Evolutionary conservation across 2,888 invertebrate species (phyloP), one percentile per base, ranked within the genome.

Genomic region (Euclidia mi): DNA sequence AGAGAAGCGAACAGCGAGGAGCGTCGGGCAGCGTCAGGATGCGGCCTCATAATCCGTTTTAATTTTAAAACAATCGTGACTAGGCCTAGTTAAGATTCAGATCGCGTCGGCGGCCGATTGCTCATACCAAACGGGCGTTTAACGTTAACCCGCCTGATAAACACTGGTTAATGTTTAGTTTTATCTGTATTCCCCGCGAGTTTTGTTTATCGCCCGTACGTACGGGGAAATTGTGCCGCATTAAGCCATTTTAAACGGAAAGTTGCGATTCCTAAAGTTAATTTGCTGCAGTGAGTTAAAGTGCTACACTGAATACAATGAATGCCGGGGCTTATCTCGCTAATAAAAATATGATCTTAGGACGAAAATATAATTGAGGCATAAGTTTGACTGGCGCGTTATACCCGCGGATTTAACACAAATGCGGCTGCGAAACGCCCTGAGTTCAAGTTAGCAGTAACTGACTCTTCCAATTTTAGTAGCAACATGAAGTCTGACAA

Each of bases 11-110:
- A n/a, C n/a, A n/a, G n/a, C n/a, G n/a, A n/a, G n/a, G n/a, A n/a
- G n/a, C n/a, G n/a, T n/a, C n/a, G n/a, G n/a, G n/a, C n/a, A n/a
- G n/a, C n/a, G 60, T 53, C 71, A 69, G 73, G 71, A 72, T 78
- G 68, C 72, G 74, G 71, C 78, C 74, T 71, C 59, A 66, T 67
- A 71, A 72, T 68, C 67, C 56, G 65, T 66, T 76, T 75, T 74
- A 70, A 79, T 70, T 78, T 71, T 70, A 71, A 76, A 78, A 72
- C 71, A 76, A 76, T 91, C 93, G 92, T 94, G 93, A 93, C 91
- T 88, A 79, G 79, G 59, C 74, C 87, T 90, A 86, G 84, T 93
- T 92, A 87, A 90, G 90, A 94, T 94, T 91, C 90, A 66, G 78
- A 92, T 91, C 92, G 84, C 82, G 89, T 74, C 59, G 77, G 79